These are phyloP conservation scores for Mormyrus lacerda DNA, from an alignment of 2,113 vertebrate species.

Conservation along the genomic window DNA sequence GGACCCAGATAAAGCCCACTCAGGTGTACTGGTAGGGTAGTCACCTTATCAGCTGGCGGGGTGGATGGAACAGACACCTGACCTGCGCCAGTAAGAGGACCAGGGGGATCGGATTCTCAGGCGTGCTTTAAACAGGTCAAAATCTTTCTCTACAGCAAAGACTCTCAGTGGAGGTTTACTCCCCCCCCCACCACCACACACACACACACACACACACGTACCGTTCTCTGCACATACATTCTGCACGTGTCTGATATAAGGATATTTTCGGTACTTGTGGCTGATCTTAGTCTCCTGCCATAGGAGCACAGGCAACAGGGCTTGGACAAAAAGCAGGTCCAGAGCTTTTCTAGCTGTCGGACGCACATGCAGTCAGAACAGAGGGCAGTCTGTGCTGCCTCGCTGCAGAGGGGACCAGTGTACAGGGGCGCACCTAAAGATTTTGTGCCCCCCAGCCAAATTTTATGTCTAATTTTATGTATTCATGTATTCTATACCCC, in stretches of 20 bases:
- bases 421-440: not conserved
- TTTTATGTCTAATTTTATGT: not conserved
- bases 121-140: slow-evolving; percentile 63
- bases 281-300: not conserved
- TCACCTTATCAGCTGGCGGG: slow-evolving; percentile 40
- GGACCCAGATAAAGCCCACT: slow-evolving; percentile 22
- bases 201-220: no score
- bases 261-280: not conserved
- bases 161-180: not conserved
- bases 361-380: not conserved
- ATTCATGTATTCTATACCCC: no score
- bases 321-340: not conserved
- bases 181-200: not conserved
- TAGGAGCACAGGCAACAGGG: not conserved
- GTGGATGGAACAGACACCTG: slow-evolving; percentile 48
- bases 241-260: not conserved
- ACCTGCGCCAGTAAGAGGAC: slow-evolving; percentile 47
- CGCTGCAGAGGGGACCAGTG: not conserved
- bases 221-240: not conserved
- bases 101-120: slow-evolving; percentile 51
- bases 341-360: not conserved
- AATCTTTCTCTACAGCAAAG: not conserved
- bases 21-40: slow-evolving; percentile 50
- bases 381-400: not conserved
- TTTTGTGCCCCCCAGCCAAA: not conserved